Base-by-base conservation (phyloP, 2,113 vertebrate species). In the Megaleporinus macrocephalus region DNA sequence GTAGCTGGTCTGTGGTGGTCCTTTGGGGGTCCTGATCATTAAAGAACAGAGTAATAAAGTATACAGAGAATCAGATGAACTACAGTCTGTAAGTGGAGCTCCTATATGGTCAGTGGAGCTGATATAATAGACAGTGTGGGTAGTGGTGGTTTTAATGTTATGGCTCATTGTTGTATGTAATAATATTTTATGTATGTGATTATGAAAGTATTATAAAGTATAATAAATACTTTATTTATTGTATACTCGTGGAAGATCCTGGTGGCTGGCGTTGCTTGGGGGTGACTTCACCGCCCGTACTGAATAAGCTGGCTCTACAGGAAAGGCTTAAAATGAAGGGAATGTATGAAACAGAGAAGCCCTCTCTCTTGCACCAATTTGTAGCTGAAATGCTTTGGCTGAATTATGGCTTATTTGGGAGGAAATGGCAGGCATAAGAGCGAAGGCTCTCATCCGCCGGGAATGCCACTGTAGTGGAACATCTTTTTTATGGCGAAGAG, bases 361-460 rank as follows among this genome's bases (percentile, higher is more conserved):
- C 44, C 47, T 69, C 44, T 57, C 12, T 61, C n/a, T 61, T 15
- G 7, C 57, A 24, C 5, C 47, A 36, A 65, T 74, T 81, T 29
- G 70, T 80, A 78, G 47, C 74, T 83, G 80, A 80, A 82, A 74
- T 29, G 69, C 57, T 26, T 73, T 63, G 30, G 24, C 27, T 80
- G 68, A 83, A 83, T 83, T 83, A 84, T 82, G 63, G 62, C 65
- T 30, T 53, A 63, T 44, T 57, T 80, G 44, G 24, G 74, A 14
- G 2, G n/a, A 47, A 66, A 76, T 53, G 55, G 66, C 49, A 33
- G 57, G 53, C 41, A 74, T 83, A 63, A 81, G 36, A 47, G 59
- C 72, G 9, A n/a, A 20, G 47, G 53, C 27, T n/a, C 16, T 68
- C 44, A 24, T 82, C 80, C 80, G 61, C 63, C 74, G 77, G 73